Percentiles rank a stretch among this genome's conserved stretches.
These are phyloP conservation scores for Paragorgia papillata DNA, from an alignment of 92 coral and sea anemone species.

Conservation along the genomic window DNA sequence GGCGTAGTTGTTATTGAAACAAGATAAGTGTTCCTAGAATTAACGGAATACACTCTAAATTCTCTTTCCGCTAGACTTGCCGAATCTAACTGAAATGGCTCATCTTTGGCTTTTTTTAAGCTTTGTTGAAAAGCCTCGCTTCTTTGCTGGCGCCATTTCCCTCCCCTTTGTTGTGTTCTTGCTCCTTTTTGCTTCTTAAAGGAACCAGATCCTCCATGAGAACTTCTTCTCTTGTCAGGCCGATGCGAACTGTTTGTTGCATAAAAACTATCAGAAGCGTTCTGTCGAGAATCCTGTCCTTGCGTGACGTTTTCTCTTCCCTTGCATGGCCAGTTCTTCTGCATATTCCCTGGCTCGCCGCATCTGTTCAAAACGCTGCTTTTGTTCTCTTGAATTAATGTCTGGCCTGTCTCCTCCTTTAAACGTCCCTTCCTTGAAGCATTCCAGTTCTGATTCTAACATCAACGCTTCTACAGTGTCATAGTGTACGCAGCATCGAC, in stretches of 20 bases:
- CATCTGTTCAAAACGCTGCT: conserved; percentile 16
- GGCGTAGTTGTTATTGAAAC: conserved; percentile 38
- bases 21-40: conserved; percentile 31
- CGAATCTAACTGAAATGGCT: conserved; percentile 12
- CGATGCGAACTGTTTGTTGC: background rate
- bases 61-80: conserved; percentile 1
- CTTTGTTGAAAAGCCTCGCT: conserved; percentile 27
- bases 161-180: conserved; percentile 16
- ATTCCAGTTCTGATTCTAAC: conserved; percentile 24
- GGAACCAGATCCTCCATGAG: background rate
- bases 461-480: too few relatives aligned
- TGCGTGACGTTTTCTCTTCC: conserved; percentile 4
- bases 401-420: conserved; percentile 29
- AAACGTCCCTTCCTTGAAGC: conserved; percentile 28
- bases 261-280: background rate
- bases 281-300: conserved; percentile 22
- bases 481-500: too few relatives aligned
- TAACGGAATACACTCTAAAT: conserved; percentile 15
- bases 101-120: conserved; percentile 12
- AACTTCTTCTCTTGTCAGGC: conserved; percentile 12
- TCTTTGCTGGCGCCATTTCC: conserved; percentile 7
- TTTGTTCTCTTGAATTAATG: conserved; percentile 13
- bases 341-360: background rate
- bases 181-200: conserved; percentile 14
- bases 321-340: conserved; percentile 24